Conservation (phyloP, 1,140 invertebrate genomes). For the Tetramorium simillimum region DNA sequence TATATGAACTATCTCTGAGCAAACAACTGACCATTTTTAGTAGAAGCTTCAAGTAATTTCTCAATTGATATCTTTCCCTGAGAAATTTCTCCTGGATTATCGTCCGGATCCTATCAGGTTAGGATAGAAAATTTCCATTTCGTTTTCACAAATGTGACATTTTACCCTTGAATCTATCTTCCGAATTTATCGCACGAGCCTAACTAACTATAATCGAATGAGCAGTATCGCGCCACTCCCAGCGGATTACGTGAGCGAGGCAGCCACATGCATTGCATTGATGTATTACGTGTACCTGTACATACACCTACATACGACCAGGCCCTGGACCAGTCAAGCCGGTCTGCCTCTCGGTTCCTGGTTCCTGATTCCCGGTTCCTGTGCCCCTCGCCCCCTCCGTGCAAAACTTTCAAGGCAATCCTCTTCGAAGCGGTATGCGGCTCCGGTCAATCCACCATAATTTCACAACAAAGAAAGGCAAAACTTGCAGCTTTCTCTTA, state of each 20-base stretch:
- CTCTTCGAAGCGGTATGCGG: constrained; percentile 58
- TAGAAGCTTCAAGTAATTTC: background rate
- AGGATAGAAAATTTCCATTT: background rate
- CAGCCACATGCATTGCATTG: constrained; percentile 63
- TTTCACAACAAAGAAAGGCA: constrained; percentile 55
- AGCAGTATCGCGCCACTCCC: constrained; percentile 70
- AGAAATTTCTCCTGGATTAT: background rate
- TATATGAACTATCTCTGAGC: background rate
- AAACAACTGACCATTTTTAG: background rate
- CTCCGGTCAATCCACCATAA: constrained; percentile 48
- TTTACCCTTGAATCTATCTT: constrained; percentile 10
- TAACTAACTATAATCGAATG: constrained; percentile 47
- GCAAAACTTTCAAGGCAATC: constrained; percentile 75
- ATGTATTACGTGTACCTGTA: constrained; percentile 71
- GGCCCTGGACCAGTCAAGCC: constrained; percentile 72
- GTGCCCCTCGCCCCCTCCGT: constrained; percentile 48
- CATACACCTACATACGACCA: constrained; percentile 60
- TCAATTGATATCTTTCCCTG: background rate
- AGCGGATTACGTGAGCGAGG: constrained; percentile 68
- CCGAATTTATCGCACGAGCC: background rate
- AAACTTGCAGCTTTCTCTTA: background rate
- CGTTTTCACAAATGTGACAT: background rate
- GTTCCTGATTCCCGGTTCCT: constrained; percentile 75
- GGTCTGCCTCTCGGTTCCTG: constrained; percentile 70
- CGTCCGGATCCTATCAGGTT: background rate